Base-by-base conservation (phyloP, 2,113 vertebrate genomes). In the Condylura cristata region DNA sequence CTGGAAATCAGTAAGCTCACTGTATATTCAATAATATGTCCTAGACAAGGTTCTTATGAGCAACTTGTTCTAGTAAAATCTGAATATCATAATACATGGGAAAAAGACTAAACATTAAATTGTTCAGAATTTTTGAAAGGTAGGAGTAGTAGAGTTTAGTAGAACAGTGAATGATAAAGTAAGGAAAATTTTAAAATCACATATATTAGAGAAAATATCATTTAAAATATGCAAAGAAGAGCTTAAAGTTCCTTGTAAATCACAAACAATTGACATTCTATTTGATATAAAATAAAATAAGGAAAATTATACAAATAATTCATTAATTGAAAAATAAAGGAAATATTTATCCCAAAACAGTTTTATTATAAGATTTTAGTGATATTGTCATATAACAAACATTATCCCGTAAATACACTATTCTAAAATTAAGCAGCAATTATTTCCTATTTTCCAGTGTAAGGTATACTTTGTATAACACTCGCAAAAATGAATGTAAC, bases 1-100 rank as follows among this genome's bases (percentile, higher is more conserved):
- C 71, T 96, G 79, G 93, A 98, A 98, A 98, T 97, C 96, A 97
- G 74, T 96, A 90, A 95, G 91, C 87, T 93, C 95, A 93, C 41
- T 60, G 2, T 93, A 95, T 30, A 96, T 96, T 96, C 76, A 95
- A 93, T 87, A 92, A 82, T 93, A 92, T 74, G 94, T 79, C 70
- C 30, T 79, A 90, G 20, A 93, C 81, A 84, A 88, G 51, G 41
- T 68, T 95, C 97, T 97, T 97, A 97, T 97, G 93, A 96, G 79
- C 24, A 79, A 90, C n/a, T 96, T 91, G 8, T 46, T 97, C 22
- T 87, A 97, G 79, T 80, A 96, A 96, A 97, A 96, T 66, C 0
- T 2, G 91, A 44, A 84, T n/a, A 95, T 92, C 61, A 91, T 34
- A 97, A 53, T 34, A 4, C 16, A 60, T 68, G 10, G 78, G 80